phyloP scores from a whole-genome alignment of 2,888 invertebrate species.

The Sclerodermus sp. region DNA sequence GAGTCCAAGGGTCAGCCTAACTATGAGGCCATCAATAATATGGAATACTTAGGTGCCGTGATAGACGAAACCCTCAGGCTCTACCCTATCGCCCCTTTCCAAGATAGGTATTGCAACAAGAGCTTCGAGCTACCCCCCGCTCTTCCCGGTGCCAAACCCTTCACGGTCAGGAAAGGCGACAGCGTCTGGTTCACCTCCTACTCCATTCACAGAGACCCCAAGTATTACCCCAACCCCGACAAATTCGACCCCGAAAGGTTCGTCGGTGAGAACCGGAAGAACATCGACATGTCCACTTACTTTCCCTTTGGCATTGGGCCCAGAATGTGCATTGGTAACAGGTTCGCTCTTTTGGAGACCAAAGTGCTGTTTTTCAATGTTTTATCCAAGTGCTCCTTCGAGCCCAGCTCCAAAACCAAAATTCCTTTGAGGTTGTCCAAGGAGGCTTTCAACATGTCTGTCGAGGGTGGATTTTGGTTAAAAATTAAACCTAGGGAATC shows the following conservation, averaged over 20 bases:
- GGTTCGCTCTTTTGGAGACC: conserved; percentile 53
- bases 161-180: conserved; percentile 39
- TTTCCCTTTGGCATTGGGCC: conserved; percentile 43
- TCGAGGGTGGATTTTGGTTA: conserved; percentile 36
- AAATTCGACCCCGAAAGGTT: conserved; percentile 56
- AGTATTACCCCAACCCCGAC: conserved; percentile 51
- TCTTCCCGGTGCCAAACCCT: conserved; percentile 35
- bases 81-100: conserved; percentile 33
- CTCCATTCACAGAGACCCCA: conserved; percentile 47
- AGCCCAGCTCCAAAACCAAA: conserved; percentile 52
- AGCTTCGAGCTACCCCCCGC: conserved; percentile 38
- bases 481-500: no score
- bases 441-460: conserved; percentile 12
- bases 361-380: conserved; percentile 36
- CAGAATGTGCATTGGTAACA: conserved; percentile 43
- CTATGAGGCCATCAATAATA: conserved; percentile 55
- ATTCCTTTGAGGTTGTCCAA: conserved; percentile 47
- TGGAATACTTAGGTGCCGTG: conserved; percentile 63
- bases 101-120: conserved; percentile 41
- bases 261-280: conserved; percentile 39
- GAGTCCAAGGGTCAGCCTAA: conserved; percentile 47
- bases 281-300: conserved; percentile 16
- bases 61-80: conserved; percentile 44
- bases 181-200: conserved; percentile 42
- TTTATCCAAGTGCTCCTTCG: conserved; percentile 26